These are phyloP conservation scores for Cheilosia urbana DNA, from an alignment of 2,888 invertebrate genomes.

Conservation along the genomic window DNA sequence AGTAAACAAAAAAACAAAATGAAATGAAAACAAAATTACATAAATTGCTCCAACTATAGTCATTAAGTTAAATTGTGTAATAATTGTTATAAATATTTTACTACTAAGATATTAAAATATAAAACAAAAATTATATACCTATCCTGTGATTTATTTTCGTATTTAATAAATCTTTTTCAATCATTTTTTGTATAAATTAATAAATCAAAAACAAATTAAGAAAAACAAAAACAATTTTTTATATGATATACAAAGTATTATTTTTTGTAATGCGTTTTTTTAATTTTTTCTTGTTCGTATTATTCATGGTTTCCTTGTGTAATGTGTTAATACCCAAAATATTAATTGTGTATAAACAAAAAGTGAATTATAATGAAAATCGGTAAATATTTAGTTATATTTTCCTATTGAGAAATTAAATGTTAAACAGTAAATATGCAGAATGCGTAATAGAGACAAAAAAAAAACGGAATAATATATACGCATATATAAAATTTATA, in stretches of 20 bases:
- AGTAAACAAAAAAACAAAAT: constrained; percentile 20
- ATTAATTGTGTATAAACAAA: constrained; percentile 44
- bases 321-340: constrained; percentile 13
- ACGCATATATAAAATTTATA: constrained; percentile 40
- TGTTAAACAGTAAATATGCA: constrained; percentile 45
- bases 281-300: constrained; percentile 8
- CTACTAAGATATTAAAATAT: constrained; percentile 64
- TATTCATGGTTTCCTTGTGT: constrained; percentile 36
- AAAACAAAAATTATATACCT: constrained; percentile 67
- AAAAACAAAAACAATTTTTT: constrained; percentile 42
- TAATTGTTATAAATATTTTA: constrained; percentile 72
- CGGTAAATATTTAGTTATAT: constrained; percentile 63
- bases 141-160: constrained; percentile 76
- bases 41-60: constrained; percentile 73
- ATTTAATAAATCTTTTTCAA: constrained; percentile 71
- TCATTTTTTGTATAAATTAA: constrained; percentile 52
- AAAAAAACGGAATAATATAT: constrained; percentile 44
- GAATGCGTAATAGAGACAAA: constrained; percentile 7
- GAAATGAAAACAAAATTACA: constrained; percentile 13
- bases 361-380: constrained; percentile 56
- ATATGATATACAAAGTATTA: constrained; percentile 70
- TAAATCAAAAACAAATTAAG: constrained; percentile 3
- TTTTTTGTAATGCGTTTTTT: constrained; percentile 60
- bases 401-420: constrained; percentile 64
- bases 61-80: constrained; percentile 74